phyloP scores from a whole-genome alignment of 2,888 invertebrate species.

The Biston stratarius region DNA sequence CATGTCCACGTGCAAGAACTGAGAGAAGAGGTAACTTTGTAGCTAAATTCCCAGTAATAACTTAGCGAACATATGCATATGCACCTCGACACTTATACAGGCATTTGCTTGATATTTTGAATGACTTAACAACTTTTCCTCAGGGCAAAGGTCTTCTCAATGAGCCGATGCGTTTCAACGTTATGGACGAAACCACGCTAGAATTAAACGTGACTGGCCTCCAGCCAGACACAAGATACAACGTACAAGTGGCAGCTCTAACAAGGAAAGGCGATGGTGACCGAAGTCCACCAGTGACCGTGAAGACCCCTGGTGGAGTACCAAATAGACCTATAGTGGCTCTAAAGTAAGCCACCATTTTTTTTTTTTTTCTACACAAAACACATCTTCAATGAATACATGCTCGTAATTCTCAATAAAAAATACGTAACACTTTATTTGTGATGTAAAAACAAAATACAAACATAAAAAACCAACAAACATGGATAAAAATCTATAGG shows the following conservation, averaged over 20 bases:
- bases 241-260: constrained; percentile 97
- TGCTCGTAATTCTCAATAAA: no score
- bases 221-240: constrained; percentile 98
- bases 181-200: constrained; percentile 91
- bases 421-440: no score
- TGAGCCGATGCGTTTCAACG: constrained; percentile 95
- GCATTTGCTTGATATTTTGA: not conserved
- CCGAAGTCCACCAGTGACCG: constrained; percentile 93
- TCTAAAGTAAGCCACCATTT: constrained; percentile 87
- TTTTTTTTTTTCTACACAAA: not conserved
- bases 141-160: constrained; percentile 93
- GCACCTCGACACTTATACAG: not conserved
- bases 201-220: constrained; percentile 95
- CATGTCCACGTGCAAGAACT: constrained; percentile 98
- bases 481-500: no score
- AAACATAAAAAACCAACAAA: not conserved
- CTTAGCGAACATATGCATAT: not conserved
- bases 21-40: constrained; percentile 90
- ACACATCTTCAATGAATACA: no score
- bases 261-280: constrained; percentile 99
- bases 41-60: not conserved
- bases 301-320: constrained; percentile 97
- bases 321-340: constrained; percentile 94
- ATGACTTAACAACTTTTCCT: constrained; percentile 12
- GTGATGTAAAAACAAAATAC: not conserved